phyloP scores from a whole-genome alignment of 1,140 invertebrate species.

The Orchesella cincta region DNA sequence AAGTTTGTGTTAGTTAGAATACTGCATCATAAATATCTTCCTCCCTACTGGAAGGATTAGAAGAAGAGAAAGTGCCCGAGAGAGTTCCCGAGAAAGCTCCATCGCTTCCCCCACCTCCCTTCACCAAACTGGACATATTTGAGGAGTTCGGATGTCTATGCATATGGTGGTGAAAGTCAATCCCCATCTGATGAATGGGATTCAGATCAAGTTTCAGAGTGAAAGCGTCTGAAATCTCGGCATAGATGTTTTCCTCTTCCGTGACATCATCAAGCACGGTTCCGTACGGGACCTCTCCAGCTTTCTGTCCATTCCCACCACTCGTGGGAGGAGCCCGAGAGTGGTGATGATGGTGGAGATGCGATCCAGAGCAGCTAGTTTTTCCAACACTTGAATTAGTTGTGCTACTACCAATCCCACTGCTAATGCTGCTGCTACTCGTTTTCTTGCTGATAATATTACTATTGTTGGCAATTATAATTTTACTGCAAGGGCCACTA shows the following conservation, averaged over 20 bases:
- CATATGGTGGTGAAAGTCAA: conserved; percentile 41
- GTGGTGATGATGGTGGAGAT: background rate
- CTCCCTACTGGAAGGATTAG: conserved; percentile 48
- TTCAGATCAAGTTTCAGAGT: conserved; percentile 45
- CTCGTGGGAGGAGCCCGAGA: background rate
- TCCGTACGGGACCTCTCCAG: conserved; percentile 41
- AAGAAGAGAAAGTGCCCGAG: conserved; percentile 49
- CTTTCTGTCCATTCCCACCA: background rate
- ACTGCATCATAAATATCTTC: conserved; percentile 50
- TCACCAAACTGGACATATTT: conserved; percentile 47
- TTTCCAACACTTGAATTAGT: conserved; percentile 21
- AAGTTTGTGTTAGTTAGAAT: conserved; percentile 35
- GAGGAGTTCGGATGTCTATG: conserved; percentile 36
- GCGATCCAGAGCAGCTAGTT: conserved; percentile 22
- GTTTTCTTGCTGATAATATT: background rate
- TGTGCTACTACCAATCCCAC: background rate
- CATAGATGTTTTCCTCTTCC: conserved; percentile 50
- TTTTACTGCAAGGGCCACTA: conserved; percentile 16
- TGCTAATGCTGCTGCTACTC: background rate
- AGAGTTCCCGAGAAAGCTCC: conserved; percentile 49
- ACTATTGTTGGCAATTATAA: background rate
- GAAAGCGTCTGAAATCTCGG: conserved; percentile 47
- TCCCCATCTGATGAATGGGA: conserved; percentile 39
- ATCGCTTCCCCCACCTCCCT: conserved; percentile 47
- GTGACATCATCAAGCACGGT: conserved; percentile 47